phyloP scores from a whole-genome alignment of 2,797 vertebrate genomes.

The Strix occidentalis region DNA sequence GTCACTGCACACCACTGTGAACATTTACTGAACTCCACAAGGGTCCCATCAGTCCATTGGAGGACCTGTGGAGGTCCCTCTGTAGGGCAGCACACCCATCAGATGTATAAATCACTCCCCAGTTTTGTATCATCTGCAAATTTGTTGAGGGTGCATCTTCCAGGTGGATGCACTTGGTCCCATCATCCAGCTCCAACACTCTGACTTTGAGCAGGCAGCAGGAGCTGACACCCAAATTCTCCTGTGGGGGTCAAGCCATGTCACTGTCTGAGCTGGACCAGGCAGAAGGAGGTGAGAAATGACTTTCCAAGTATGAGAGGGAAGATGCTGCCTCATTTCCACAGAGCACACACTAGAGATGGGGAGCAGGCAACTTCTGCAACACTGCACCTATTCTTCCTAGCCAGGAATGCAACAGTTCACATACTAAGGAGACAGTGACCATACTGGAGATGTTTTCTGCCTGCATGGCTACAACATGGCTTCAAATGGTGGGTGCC shows the following conservation, averaged over 20 bases:
- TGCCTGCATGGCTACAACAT: not conserved
- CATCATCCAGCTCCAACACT: not conserved
- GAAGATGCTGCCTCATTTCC: not conserved
- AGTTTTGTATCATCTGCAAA: not conserved
- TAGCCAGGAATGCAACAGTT: fast-evolving
- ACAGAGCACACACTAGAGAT: not conserved
- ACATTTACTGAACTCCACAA: not conserved
- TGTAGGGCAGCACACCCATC: not conserved
- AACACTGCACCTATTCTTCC: not conserved
- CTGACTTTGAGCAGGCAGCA: not conserved
- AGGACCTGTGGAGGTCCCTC: not conserved
- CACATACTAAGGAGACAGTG: not conserved
- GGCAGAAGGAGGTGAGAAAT: not conserved
- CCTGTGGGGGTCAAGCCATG: not conserved
- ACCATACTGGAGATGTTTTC: not conserved
- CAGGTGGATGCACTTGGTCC: not conserved
- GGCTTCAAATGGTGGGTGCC: not conserved
- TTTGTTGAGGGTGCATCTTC: not conserved
- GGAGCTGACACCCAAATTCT: not conserved
- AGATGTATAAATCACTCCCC: not conserved
- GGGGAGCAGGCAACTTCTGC: not conserved
- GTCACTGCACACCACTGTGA: no score
- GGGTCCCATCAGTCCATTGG: not conserved
- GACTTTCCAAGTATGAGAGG: not conserved
- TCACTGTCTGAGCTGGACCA: not conserved